These are phyloP conservation scores for Pristionchus fissidentatus DNA, from an alignment of 2,888 invertebrate genomes.

Conservation along the genomic window DNA sequence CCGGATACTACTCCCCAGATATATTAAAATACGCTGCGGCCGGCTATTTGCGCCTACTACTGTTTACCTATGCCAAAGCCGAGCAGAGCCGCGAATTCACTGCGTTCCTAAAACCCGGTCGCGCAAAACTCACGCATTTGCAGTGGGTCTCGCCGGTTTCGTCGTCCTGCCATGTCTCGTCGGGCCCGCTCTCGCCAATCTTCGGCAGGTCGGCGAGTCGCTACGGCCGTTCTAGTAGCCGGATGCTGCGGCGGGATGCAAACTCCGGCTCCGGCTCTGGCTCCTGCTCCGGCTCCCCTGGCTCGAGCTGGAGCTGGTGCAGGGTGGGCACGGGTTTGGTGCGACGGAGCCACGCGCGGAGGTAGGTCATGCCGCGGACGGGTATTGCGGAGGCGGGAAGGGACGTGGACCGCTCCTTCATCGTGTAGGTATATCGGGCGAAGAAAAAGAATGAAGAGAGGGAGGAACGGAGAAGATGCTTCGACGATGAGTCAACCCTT, in stretches of 20 bases:
- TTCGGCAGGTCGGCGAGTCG: not conserved
- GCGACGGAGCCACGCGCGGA: not conserved
- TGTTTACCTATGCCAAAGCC: not conserved
- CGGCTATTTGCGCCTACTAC: no score
- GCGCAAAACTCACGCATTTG: constrained; percentile 34
- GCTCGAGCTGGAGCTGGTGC: not conserved
- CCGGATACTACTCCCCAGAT: constrained; percentile 6
- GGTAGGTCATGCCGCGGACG: not conserved
- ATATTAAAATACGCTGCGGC: no score
- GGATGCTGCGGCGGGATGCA: not conserved
- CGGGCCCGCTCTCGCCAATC: not conserved
- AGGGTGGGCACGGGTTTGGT: not conserved
- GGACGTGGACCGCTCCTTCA: not conserved
- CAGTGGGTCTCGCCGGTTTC: not conserved
- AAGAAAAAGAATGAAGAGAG: not conserved
- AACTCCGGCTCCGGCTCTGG: not conserved
- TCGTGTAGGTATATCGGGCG: no score
- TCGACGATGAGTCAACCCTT: not conserved
- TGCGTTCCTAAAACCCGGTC: not conserved
- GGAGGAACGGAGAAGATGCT: not conserved
- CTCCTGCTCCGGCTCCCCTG: not conserved
- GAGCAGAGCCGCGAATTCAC: not conserved
- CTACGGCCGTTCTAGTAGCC: not conserved
- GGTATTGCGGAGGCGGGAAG: not conserved
- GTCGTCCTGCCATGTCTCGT: not conserved